Conservation (phyloP, 1,140 invertebrate species). For the Mizuhopecten yessoensis region DNA sequence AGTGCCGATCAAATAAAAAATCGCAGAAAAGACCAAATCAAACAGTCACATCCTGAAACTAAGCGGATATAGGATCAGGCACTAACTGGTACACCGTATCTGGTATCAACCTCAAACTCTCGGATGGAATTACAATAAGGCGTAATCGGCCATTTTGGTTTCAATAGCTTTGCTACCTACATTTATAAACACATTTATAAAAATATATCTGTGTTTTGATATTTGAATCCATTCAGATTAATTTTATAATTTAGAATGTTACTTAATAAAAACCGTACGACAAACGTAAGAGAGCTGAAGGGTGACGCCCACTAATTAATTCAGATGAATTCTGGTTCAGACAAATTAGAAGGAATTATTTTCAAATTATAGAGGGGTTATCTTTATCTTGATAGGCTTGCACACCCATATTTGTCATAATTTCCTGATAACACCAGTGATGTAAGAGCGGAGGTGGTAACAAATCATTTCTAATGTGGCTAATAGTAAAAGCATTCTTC, state of each 20-base stretch:
- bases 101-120: neutral
- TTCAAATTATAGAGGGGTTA: neutral
- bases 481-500: no score
- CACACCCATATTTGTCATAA: neutral
- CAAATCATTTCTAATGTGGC: neutral
- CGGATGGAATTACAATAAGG: neutral
- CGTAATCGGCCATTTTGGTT: neutral
- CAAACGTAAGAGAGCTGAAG: neutral
- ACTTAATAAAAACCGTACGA: neutral
- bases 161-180: neutral
- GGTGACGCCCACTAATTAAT: constrained; percentile 24
- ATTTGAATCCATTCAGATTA: no score
- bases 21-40: no score
- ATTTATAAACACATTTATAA: neutral
- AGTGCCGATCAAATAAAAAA: no score
- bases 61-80: neutral
- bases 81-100: neutral
- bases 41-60: neutral
- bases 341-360: neutral
- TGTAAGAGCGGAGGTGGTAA: neutral
- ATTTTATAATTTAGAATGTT: neutral
- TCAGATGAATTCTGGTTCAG: neutral
- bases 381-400: neutral
- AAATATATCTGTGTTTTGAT: no score
- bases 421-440: neutral